Base-by-base conservation (phyloP, 2,888 invertebrate species). In the Apomyelois bistriatella region DNA sequence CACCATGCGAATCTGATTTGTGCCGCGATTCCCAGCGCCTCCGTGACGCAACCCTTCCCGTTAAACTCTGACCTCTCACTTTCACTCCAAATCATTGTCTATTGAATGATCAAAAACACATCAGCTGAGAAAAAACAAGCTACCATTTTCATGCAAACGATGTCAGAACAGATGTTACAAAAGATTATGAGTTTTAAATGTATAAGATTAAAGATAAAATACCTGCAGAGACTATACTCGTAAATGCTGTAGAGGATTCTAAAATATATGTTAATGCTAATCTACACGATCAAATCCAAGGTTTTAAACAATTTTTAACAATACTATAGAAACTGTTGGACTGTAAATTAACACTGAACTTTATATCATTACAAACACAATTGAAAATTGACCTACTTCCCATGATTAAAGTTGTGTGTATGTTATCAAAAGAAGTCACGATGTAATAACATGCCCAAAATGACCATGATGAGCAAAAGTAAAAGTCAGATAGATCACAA, bases 41-140 rank as follows among this genome's bases (percentile, higher is more conserved):
- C 53, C 32, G 54, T 60, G 55, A 57, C 48, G 60, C 56, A 61
- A 61, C 51, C 13, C 37, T 43, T 47, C 49, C 51, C 28, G 49
- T 50, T 49, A 38, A 52, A 56, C 58, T 59, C 10, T 55, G 56
- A 60, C 58, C 58, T 58, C 53, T 47, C 17, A 54, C 59, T 62
- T 59, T 62, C 58, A 49, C 58, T 53, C 16, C 47, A 49, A 56
- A 54, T 59, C 52, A 54, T 58, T 60, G 57, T 58, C 35, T 55
- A 46, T 48, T 28, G 52, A 58, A 55, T 53, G 8, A 42, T 48
- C 46, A 32, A 46, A 46, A 13, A 12, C 6, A 28, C 28, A 28
- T 42, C 22, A 42, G 22, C 17, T 15, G 15, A 17, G 16, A 41
- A 16, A 16, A 17, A 17, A 9, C 6, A 15, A 41, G 22, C 22